These are phyloP conservation scores for Pherbina coryleti DNA, from an alignment of 2,888 invertebrate species.

Conservation along the genomic window DNA sequence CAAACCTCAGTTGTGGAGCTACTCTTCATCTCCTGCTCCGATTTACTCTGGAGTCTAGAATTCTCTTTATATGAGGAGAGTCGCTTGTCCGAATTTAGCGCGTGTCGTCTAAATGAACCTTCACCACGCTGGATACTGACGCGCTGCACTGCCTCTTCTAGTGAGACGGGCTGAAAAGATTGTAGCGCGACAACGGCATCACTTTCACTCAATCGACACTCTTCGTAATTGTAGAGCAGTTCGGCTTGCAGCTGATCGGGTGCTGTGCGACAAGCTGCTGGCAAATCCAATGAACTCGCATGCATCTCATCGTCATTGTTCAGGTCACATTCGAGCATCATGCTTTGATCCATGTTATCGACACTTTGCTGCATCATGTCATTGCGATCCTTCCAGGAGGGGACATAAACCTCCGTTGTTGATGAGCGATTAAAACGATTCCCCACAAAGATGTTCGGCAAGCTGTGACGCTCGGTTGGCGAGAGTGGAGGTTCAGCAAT, in stretches of 20 bases:
- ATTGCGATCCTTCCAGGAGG: constrained; percentile 69
- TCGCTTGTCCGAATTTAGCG: constrained; percentile 75
- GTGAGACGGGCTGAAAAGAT: constrained; percentile 71
- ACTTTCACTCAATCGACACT: constrained; percentile 42
- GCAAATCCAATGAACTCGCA: constrained; percentile 73
- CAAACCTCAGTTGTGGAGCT: constrained; percentile 57
- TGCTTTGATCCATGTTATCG: constrained; percentile 48
- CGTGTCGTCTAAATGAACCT: constrained; percentile 70
- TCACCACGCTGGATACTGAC: constrained; percentile 53
- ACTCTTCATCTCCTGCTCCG: constrained; percentile 11
- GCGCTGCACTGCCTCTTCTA: constrained; percentile 53
- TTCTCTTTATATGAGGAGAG: constrained; percentile 39
- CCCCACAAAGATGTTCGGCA: constrained; percentile 76
- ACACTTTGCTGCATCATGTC: constrained; percentile 61
- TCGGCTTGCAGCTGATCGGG: constrained; percentile 73
- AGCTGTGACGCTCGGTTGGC: constrained; percentile 74
- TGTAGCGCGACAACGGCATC: constrained; percentile 68
- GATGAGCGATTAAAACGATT: constrained; percentile 73
- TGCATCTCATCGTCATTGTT: constrained; percentile 66
- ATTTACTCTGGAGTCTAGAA: neutral
- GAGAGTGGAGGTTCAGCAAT: constrained; percentile 35
- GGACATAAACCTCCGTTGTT: constrained; percentile 73
- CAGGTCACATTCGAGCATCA: constrained; percentile 32
- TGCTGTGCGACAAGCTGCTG: constrained; percentile 69
- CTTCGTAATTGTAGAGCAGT: constrained; percentile 71